phyloP scores from a whole-genome alignment of 2,113 vertebrate genomes.

The Embiotoca jacksoni region DNA sequence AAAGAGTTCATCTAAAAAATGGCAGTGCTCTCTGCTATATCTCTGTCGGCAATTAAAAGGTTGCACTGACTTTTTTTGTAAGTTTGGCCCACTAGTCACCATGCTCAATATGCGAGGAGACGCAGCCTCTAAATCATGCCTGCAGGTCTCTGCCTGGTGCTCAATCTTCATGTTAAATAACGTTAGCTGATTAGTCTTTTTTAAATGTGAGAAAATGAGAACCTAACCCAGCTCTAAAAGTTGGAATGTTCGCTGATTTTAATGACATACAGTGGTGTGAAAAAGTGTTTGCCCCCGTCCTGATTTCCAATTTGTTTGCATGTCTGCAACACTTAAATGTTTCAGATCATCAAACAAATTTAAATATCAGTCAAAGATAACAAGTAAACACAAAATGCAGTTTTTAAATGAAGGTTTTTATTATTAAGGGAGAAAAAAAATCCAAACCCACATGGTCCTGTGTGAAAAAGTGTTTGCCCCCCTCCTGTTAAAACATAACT shows the following conservation, averaged over 20 bases:
- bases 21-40: slow-evolving; percentile 18
- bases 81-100: slow-evolving; percentile 60
- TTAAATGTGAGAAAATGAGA: slow-evolving; percentile 46
- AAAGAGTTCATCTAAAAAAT: slow-evolving; percentile 44
- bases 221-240: slow-evolving; percentile 36
- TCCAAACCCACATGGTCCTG: too few relatives aligned
- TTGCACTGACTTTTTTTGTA: slow-evolving; percentile 62
- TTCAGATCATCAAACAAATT: too few relatives aligned
- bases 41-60: slow-evolving; percentile 65
- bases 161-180: slow-evolving; percentile 56
- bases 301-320: too few relatives aligned
- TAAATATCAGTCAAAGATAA: too few relatives aligned
- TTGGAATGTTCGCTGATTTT: slow-evolving; percentile 40
- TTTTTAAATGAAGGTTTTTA: too few relatives aligned
- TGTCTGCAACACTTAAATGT: too few relatives aligned
- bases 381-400: too few relatives aligned
- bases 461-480: too few relatives aligned
- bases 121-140: slow-evolving; percentile 57
- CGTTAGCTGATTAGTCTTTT: slow-evolving; percentile 46
- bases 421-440: too few relatives aligned
- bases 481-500: too few relatives aligned
- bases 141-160: slow-evolving; percentile 44
- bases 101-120: slow-evolving; percentile 52
- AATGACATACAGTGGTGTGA: slow-evolving; percentile 42
- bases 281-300: too few relatives aligned